A percentile compares a stretch with the other conserved stretches of the same genome.
phyloP scores from a whole-genome alignment of 2,113 vertebrate genomes.

The Platycercus adscitus region DNA sequence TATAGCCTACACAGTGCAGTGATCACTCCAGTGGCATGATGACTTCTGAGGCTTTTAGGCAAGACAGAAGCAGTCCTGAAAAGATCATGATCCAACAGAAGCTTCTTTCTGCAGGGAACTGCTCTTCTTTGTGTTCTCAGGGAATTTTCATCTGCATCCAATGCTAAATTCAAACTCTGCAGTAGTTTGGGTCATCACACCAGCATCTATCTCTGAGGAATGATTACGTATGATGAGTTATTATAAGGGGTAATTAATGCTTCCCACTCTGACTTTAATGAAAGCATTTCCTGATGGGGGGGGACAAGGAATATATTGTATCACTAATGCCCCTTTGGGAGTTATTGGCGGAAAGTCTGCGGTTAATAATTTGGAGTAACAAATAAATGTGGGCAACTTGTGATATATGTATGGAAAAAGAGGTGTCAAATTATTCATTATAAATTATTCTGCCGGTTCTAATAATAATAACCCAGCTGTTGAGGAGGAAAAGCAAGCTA shows the following conservation, averaged over 20 bases:
- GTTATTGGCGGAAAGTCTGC: constrained; percentile 45
- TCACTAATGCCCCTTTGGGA: constrained; percentile 19
- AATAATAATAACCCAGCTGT: constrained; percentile 59
- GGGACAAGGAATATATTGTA: constrained; percentile 12
- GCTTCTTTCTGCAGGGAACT: neutral
- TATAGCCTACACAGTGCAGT: neutral
- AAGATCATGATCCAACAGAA: neutral
- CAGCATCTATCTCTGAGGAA: constrained; percentile 17
- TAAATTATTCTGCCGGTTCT: constrained; percentile 67
- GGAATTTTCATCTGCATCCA: neutral
- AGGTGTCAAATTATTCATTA: constrained; percentile 65
- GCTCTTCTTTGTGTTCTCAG: neutral
- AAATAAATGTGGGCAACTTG: constrained; percentile 54
- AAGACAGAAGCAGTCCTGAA: neutral
- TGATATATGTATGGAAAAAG: constrained; percentile 45
- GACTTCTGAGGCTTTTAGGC: neutral
- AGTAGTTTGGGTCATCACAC: constrained; percentile 17
- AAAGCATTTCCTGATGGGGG: constrained; percentile 31
- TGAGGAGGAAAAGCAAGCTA: constrained; percentile 21
- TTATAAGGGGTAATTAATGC: constrained; percentile 52
- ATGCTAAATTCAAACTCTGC: neutral
- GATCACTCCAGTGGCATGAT: neutral
- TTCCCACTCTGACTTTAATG: constrained; percentile 14
- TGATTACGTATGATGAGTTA: constrained; percentile 50
- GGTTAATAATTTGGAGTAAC: constrained; percentile 51